A percentile compares a stretch with the other conserved stretches of the same genome.
Conservation (phyloP, 2,797 vertebrate species). For the Pipistrellus nathusii region DNA sequence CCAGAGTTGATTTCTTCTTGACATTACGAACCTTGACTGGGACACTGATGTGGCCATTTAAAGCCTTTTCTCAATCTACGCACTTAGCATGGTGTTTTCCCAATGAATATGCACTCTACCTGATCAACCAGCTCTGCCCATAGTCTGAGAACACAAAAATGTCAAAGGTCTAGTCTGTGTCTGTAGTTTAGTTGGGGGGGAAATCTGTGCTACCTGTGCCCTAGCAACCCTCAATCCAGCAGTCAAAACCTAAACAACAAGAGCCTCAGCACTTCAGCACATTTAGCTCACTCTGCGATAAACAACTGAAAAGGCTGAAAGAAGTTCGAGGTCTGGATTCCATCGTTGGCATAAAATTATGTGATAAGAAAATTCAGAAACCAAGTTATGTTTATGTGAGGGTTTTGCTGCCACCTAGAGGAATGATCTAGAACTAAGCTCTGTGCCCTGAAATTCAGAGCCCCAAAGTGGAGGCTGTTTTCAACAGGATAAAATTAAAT, state of each 20-base stretch:
- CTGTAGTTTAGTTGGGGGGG: neutral
- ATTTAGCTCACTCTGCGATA: neutral
- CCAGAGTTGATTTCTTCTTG: neutral
- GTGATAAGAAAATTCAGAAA: neutral
- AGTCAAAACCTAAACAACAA: neutral
- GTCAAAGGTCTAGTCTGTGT: neutral
- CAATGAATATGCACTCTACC: neutral
- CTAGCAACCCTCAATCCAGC: neutral
- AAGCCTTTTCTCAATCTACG: neutral
- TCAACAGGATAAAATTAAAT: neutral
- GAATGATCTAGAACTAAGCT: neutral
- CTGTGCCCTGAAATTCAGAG: neutral
- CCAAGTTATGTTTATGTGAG: neutral
- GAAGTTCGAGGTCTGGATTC: neutral
- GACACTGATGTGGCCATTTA: neutral
- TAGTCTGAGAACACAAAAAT: neutral
- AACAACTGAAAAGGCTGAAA: neutral
- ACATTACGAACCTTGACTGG: neutral
- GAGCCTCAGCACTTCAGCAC: neutral
- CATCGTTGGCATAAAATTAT: neutral
- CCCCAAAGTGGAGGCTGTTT: neutral
- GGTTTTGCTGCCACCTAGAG: conserved; percentile 65
- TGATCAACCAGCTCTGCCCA: neutral
- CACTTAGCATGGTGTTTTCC: neutral
- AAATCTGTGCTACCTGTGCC: neutral